Evolutionary conservation across 2,797 vertebrate species (phyloP), one percentile per base, ranked within the genome.

Genomic region (Gambusia yucatana): DNA sequence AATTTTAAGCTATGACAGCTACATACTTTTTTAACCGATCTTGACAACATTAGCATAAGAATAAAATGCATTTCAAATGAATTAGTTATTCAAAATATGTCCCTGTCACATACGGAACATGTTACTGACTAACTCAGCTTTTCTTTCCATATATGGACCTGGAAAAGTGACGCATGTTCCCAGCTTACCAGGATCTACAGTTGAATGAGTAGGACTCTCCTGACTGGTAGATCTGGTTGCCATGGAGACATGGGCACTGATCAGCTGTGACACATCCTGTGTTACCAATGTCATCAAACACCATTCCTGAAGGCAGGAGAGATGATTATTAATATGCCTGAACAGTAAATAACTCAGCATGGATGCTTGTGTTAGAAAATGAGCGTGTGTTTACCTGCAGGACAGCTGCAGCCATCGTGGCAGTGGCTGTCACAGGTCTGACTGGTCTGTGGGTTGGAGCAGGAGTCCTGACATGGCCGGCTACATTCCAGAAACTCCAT

Each of bases 401-500:
- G 96, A 63, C 97, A 98, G 94, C 95, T 95, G 90, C 97, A 98
- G 72, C 96, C 96, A 3, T 96, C 96, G 0, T 93, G 86, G 47
- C 96, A 96, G 87, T 97, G 97, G 0, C 87, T 90, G 43, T 95
- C 94, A 89, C 97, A 98, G 4, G 96, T 92, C 39, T 92, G 80
- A 36, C 96, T 94, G 78, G 94, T 89, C 44, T 96, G 91, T 39
- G 89, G 88, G 65, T 96, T 97, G 17, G 94, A 96, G 84, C 97
- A 97, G 25, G 93, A 96, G 84, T 97, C 90, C 0, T 81, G 80
- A 77, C 97, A 97, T 0, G 96, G 90, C 25, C 89, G 95, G 82
- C 92, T 94, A 77, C 96, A 96, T 82, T 97, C 96, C 33, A 88
- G 39, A 77, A 95, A 95, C 80, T 93, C 83, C 97, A 96, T 96